Base-by-base conservation (phyloP, 2,888 invertebrate species). In the Clitarchus hookeri region DNA sequence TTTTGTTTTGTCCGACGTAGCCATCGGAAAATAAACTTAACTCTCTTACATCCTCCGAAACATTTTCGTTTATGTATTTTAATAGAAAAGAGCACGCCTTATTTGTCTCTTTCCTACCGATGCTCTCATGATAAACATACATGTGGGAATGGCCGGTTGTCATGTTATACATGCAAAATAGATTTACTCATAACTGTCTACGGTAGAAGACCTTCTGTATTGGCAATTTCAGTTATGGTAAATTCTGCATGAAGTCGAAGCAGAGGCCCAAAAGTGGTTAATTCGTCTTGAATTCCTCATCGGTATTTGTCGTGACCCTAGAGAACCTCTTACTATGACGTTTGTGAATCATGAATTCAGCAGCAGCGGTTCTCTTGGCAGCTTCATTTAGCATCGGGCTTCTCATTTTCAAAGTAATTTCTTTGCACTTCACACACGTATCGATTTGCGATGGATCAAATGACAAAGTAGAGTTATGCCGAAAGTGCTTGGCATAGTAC, bases 91-190 rank as follows among this genome's bases (percentile, higher is more conserved):
- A 79, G 13, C 23, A 79, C 9, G 23, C 79, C 13, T 79, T 0
- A n/a, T 79, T 79, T n/a, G 25, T 0, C 27, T n/a, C 79, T 79
- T 79, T 79, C 79, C 13, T 79, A 26, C n/a, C n/a, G 27, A 79
- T 79, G 79, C 79, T n/a, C 12, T 79, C 79, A 79, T 79, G 79
- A n/a, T 23, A 79, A 79, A 79, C 25, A 27, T 79, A 79, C 79
- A 79, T 27, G 25, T 79, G 79, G 25, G 79, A 79, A 25, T 79
- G 79, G 3, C 27, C 27, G 13, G 79, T 79, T 27, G 25, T 11
- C 27, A 79, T 26, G 23, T 11, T n/a, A 13, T 79, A 23, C 23
- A 79, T 79, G 25, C 79, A 79, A 79, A 79, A 79, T n/a, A 79
- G 4, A 13, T 27, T 79, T 8, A 11, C n/a, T n/a, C 23, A 79